These are phyloP conservation scores for Monoplex corrugatus DNA, from an alignment of 2,888 invertebrate genomes.

Conservation along the genomic window DNA sequence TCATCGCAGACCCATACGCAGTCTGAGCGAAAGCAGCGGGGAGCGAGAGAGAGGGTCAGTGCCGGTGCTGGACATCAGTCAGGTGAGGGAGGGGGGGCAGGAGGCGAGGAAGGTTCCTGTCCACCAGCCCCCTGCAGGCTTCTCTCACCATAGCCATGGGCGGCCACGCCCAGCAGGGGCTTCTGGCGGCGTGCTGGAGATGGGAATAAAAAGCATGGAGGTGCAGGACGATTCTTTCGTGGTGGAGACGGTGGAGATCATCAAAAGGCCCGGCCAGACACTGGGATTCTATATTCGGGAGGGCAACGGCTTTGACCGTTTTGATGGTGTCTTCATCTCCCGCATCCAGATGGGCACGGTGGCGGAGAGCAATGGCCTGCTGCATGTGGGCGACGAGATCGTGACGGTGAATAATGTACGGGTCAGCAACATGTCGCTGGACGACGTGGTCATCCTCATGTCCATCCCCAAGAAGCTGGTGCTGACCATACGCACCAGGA, in stretches of 20 bases:
- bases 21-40: conserved; percentile 43
- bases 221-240: conserved; percentile 76
- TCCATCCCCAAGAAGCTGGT: conserved; percentile 98
- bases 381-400: conserved; percentile 99
- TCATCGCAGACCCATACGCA: conserved; percentile 28
- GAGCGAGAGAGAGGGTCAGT: conserved; percentile 37
- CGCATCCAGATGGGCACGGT: conserved; percentile 94
- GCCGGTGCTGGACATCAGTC: background rate
- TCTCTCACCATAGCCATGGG: background rate
- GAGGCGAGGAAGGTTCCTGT: conserved; percentile 37
- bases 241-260: conserved; percentile 91
- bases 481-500: conserved; percentile 88
- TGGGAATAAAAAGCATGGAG: conserved; percentile 79
- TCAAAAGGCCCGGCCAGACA: conserved; percentile 99
- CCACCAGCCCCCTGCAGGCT: conserved; percentile 44
- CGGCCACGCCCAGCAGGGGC: conserved; percentile 54
- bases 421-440: conserved; percentile 97
- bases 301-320: conserved; percentile 97
- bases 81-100: conserved; percentile 40
- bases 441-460: conserved; percentile 99
- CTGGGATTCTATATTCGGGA: conserved; percentile 98
- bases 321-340: conserved; percentile 98
- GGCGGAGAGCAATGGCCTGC: conserved; percentile 97
- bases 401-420: conserved; percentile 98
- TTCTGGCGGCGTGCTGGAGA: conserved; percentile 73